Evolutionary conservation across 1,140 invertebrate genomes (phyloP).

Genomic region (Pachyrhynchus sulphureomaculatus): DNA sequence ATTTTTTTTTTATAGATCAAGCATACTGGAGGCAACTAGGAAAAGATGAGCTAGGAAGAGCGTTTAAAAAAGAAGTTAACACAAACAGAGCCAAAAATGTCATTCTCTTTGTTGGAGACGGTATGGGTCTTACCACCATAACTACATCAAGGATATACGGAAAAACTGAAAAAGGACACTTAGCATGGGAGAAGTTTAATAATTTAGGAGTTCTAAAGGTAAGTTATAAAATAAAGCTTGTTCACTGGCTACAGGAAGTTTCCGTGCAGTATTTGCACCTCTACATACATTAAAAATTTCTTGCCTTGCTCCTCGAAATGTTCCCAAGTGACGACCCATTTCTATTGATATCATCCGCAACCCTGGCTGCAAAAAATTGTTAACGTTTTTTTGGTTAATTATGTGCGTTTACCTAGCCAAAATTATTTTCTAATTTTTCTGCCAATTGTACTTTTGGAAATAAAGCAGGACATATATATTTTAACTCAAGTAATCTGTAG

Average conservation of each 20-base stretch:
- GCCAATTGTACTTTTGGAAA: too few species aligned
- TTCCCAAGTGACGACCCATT: too few species aligned
- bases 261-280: background rate
- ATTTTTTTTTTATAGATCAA: constrained; percentile 24
- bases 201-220: constrained; percentile 84
- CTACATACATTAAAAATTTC: background rate
- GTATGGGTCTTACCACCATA: constrained; percentile 89
- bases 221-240: constrained; percentile 25
- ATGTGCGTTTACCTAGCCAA: too few species aligned
- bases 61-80: constrained; percentile 57
- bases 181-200: constrained; percentile 82
- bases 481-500: too few species aligned
- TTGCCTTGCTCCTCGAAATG: too few species aligned
- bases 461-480: too few species aligned
- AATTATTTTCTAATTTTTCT: too few species aligned
- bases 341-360: too few species aligned
- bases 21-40: constrained; percentile 28
- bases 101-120: constrained; percentile 89
- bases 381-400: too few species aligned
- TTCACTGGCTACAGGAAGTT: background rate
- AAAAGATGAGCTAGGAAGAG: constrained; percentile 13
- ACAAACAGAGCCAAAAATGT: constrained; percentile 79
- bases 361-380: too few species aligned
- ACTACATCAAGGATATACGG: constrained; percentile 80
- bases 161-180: constrained; percentile 66